Evolutionary conservation across 2,113 vertebrate species (phyloP), one percentile per base, ranked within the genome.

Genomic region (Macquaria ambigua): DNA sequence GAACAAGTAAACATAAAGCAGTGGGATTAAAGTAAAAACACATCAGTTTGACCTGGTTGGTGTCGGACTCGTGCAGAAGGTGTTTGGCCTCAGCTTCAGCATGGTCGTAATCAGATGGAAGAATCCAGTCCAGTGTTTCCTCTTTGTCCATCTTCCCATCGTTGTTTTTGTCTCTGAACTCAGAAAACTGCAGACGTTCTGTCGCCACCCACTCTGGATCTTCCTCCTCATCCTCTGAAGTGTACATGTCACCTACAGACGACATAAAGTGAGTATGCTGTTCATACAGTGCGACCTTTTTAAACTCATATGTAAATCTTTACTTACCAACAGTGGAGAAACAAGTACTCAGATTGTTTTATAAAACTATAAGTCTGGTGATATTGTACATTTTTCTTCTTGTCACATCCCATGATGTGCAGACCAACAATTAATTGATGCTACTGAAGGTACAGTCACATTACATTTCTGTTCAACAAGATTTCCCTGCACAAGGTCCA

Each of bases 131-230:
- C 80, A 96, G 96, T 10, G 97, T 98, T 67, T 99, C 98, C 50
- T 97, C 97, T 56, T 95, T 95, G 92, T 98, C 98, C 98, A 99
- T 98, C 74, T 96, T 97, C 1, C 98, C 98, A 0, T 99, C 98
- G 1, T 94, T 95, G 90, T 99, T 98, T 84, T 97, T 97, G 90
- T 99, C 97, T n/a, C 97, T 92, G 90, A 98, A 97, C 63, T 99
- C 98, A 4, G 96, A 87, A n/a, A 99, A 99, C 56, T 98, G 97
- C 6, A 98, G 96, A 28, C 98, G 93, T 56, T 99, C 97, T 0
- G 96, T 96, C 28, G 95, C 96, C n/a, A 99, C 96, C 98, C 97
- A 98, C 25, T 99, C 97, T 0, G 98, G 97, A 6, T 98, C 97
- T 0, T 97, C 95, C 0, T 93, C 92, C 0, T 95, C 95, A 0